Evolutionary conservation across 2,113 vertebrate genomes (phyloP), one percentile per base, ranked within the genome.

Genomic region (Etia nguti): DNA sequence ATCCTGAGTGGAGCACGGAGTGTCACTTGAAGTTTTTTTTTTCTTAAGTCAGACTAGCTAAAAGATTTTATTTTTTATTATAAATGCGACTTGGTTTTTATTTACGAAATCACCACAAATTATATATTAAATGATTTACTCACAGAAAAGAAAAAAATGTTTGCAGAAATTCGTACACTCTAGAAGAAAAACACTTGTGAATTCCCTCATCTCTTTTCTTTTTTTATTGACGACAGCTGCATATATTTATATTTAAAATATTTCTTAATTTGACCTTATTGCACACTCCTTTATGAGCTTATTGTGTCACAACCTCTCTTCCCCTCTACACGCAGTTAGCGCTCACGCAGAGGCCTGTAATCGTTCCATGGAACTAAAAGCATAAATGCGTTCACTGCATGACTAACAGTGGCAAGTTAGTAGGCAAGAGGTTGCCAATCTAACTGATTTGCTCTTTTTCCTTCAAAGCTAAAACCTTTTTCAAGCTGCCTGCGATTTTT

Each of bases 1-100:
- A 90, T 92, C 92, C 89, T 82, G 86, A 92, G 88, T 82, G 88
- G 36, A 92, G 89, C 88, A 90, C 90, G 83, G 70, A 89, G 93
- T 93, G 93, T 91, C 92, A 92, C 16, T 90, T 91, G 75, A 95
- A 94, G 89, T 94, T 95, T 82, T 70, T 73, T 56, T 60, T 18
- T 83, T 13, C 50, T 59, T 68, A 65, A 89, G 26, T 52, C 38
- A n/a, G 20, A 26, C 16, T 77, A 48, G 46, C 43, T 50, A 29
- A 75, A 16, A 75, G 48, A 59, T 11, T 82, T 81, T 36, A 36
- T 83, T 38, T 65, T 65, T n/a, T n/a, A n/a, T n/a, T 38, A 54
- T 43, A 82, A 26, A 83, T 43, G 4, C 31, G 55, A 86, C 8
- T 86, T 54, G 54, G 6, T 20, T 55, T 80, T 26, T 26, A 15